phyloP scores from a whole-genome alignment of 2,888 invertebrate species.

The Scaptomyza tumidula region DNA sequence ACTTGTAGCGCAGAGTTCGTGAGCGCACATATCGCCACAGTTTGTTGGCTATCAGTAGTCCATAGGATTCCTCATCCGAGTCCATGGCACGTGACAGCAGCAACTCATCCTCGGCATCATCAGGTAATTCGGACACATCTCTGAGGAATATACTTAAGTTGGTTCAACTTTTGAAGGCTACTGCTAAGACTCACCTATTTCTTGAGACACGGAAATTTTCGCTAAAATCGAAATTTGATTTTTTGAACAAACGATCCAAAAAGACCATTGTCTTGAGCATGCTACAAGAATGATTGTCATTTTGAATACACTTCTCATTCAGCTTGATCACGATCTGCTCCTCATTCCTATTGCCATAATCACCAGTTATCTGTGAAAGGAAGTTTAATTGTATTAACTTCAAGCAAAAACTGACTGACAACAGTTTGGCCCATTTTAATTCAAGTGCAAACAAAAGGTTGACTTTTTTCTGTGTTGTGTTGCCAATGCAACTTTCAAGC shows the following conservation, averaged over 20 bases:
- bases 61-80: conserved; percentile 87
- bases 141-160: conserved; percentile 46
- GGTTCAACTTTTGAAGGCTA: not conserved
- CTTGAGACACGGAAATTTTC: conserved; percentile 91
- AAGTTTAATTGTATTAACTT: conserved; percentile 2
- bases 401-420: conserved; percentile 20
- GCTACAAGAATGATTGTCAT: conserved; percentile 92
- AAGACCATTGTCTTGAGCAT: conserved; percentile 93
- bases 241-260: conserved; percentile 92
- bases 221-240: conserved; percentile 91
- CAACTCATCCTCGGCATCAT: conserved; percentile 87
- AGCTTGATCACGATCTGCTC: conserved; percentile 90
- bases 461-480: conserved; percentile 9
- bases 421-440: conserved; percentile 13
- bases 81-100: conserved; percentile 85
- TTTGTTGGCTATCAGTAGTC: conserved; percentile 89
- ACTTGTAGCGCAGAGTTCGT: conserved; percentile 91
- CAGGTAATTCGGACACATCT: conserved; percentile 78
- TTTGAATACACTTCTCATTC: conserved; percentile 90
- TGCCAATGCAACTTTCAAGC: not conserved
- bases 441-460: conserved; percentile 18
- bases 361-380: conserved; percentile 83
- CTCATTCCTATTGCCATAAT: conserved; percentile 86
- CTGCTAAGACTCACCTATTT: conserved; percentile 85
- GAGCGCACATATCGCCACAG: conserved; percentile 91